phyloP scores from a whole-genome alignment of 2,113 vertebrate genomes.

The Alaudala cheleensis region DNA sequence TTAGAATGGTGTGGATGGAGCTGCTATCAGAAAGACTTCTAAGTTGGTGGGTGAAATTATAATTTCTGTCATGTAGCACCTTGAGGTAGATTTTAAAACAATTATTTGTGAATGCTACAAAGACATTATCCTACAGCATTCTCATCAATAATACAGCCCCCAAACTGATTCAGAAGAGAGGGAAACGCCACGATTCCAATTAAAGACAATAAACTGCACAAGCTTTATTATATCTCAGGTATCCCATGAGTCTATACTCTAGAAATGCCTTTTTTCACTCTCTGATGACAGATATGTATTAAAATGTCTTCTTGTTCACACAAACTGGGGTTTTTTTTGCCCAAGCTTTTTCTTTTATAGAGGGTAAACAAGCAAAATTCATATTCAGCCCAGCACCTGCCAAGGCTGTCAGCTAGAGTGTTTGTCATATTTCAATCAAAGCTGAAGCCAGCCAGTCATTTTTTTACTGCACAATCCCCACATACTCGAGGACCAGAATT shows the following conservation, averaged over 20 bases:
- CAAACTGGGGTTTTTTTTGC: not conserved
- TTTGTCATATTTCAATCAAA: constrained; percentile 86
- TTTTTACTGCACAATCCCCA: constrained; percentile 62
- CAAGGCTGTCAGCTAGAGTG: constrained; percentile 64
- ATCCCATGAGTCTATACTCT: not conserved
- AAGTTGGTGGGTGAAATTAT: constrained; percentile 28
- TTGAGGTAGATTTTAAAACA: constrained; percentile 66
- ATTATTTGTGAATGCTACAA: constrained; percentile 64
- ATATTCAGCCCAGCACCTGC: constrained; percentile 49
- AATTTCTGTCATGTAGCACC: constrained; percentile 47
- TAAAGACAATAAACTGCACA: constrained; percentile 35
- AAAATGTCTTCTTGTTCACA: constrained; percentile 43
- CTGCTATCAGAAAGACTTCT: constrained; percentile 9
- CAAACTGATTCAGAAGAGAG: not conserved
- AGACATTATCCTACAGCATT: constrained; percentile 43
- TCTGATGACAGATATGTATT: not conserved
- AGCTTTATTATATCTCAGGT: not conserved
- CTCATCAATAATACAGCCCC: constrained; percentile 44
- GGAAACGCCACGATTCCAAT: not conserved
- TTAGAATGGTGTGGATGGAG: not conserved
- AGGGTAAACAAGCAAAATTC: constrained; percentile 71
- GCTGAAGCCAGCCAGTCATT: constrained; percentile 70
- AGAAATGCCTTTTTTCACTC: constrained; percentile 9
- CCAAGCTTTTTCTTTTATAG: constrained; percentile 44
- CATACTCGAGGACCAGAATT: constrained; percentile 80